Evolutionary conservation across 2,888 invertebrate genomes (phyloP).

Genomic region (Andrena praecox): DNA sequence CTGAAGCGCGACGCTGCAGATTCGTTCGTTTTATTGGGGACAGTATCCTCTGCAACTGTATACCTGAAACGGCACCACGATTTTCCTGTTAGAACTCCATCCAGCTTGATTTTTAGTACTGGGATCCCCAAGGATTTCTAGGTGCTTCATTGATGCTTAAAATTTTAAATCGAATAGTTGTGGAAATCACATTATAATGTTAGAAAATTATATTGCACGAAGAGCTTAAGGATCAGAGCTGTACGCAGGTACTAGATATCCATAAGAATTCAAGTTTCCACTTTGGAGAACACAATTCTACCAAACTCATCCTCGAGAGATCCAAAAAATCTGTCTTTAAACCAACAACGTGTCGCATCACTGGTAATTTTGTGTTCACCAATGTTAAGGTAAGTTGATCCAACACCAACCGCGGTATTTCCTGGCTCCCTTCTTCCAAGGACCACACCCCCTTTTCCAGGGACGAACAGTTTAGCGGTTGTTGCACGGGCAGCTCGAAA

Average conservation of each 20-base stretch:
- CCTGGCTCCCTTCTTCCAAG: neutral
- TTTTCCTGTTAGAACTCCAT: neutral
- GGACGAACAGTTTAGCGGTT: neutral
- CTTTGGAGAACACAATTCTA: neutral
- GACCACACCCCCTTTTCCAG: neutral
- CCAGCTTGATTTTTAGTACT: too few relatives aligned
- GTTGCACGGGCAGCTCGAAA: constrained; percentile 2
- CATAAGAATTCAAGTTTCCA: too few relatives aligned
- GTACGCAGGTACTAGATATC: too few relatives aligned
- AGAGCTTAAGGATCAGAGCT: too few relatives aligned
- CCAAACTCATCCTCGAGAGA: neutral
- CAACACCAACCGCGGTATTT: constrained; percentile 34
- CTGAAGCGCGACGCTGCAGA: neutral
- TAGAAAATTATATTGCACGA: too few relatives aligned
- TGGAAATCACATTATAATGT: too few relatives aligned
- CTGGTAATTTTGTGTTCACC: neutral
- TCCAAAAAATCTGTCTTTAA: neutral
- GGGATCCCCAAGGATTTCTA: too few relatives aligned
- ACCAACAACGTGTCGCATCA: neutral
- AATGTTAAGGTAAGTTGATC: neutral
- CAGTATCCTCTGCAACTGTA: neutral
- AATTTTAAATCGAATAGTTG: too few relatives aligned
- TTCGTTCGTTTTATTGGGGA: neutral
- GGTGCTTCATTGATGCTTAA: too few relatives aligned
- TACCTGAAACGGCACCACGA: constrained; percentile 21